Percentiles rank a stretch among this genome's conserved stretches.
These are phyloP conservation scores for Pelvicachromis taeniatus DNA, from an alignment of 2,113 vertebrate genomes.

Conservation along the genomic window DNA sequence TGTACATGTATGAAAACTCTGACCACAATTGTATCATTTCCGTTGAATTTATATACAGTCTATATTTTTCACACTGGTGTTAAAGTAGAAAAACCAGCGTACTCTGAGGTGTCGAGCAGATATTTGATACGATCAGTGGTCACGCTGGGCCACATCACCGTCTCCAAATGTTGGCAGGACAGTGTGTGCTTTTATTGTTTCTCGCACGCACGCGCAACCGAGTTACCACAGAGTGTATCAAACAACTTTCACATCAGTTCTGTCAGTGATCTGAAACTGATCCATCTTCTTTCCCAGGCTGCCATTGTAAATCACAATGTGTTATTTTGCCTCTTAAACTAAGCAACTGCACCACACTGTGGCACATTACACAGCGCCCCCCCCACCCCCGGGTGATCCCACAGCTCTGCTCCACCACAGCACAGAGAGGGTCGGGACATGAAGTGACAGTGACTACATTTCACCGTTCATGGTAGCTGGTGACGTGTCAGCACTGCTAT, in stretches of 20 bases:
- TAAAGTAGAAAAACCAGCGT: background rate
- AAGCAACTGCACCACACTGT: background rate
- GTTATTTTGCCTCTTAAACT: background rate
- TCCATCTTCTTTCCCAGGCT: background rate
- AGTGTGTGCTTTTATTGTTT: no score
- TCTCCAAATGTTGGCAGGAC: background rate
- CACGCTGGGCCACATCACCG: background rate
- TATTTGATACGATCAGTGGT: background rate
- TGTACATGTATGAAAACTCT: background rate
- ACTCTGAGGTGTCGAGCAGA: background rate
- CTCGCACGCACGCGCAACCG: no score
- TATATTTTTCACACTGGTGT: background rate
- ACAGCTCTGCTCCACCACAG: background rate
- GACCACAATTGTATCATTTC: background rate
- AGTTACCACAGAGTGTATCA: no score
- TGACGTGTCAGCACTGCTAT: background rate
- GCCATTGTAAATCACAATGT: background rate
- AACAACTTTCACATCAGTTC: background rate
- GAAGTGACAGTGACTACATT: background rate
- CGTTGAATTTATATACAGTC: background rate
- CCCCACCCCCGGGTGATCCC: background rate
- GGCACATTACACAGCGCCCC: background rate
- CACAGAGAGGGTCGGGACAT: background rate
- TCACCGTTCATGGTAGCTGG: background rate
- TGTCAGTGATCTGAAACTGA: no score